Percentiles rank a stretch among this genome's conserved stretches.
Evolutionary conservation across 2,113 vertebrate species (phyloP).

Genomic region (Oncorhynchus masou): DNA sequence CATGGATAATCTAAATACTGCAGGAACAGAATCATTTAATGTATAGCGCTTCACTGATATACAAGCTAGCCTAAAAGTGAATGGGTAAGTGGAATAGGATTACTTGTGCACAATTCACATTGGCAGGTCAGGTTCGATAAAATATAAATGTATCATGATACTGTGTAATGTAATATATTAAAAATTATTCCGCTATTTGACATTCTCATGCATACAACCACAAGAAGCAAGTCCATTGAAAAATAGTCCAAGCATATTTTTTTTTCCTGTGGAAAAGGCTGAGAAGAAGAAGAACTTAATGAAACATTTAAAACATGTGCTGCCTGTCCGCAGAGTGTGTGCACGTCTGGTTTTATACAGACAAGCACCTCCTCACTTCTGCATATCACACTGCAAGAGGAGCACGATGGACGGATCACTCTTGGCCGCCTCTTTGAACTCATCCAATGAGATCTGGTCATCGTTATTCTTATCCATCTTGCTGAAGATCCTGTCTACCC

Average conservation of each 20-base stretch:
- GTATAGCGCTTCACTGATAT: slow-evolving; percentile 87
- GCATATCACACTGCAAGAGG: slow-evolving; percentile 99
- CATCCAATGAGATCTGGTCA: slow-evolving; percentile 97
- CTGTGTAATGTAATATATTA: slow-evolving; percentile 73
- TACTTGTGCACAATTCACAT: slow-evolving; percentile 88
- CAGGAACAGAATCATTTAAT: slow-evolving; percentile 77
- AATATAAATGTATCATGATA: slow-evolving; percentile 70
- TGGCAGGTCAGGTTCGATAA: slow-evolving; percentile 72
- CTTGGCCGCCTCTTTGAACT: slow-evolving; percentile 99
- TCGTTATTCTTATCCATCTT: slow-evolving; percentile 99
- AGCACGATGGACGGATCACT: slow-evolving; percentile 99
- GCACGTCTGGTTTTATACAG: slow-evolving; percentile 36
- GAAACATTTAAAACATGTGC: slow-evolving; percentile 89
- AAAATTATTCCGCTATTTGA: slow-evolving; percentile 97
- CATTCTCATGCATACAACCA: slow-evolving; percentile 99
- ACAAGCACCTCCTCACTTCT: slow-evolving; percentile 84
- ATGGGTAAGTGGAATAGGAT: slow-evolving; percentile 73
- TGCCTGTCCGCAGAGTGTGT: slow-evolving; percentile 84
- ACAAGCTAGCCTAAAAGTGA: slow-evolving; percentile 87
- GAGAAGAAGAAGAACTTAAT: slow-evolving; percentile 80
- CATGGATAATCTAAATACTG: slow-evolving; percentile 84
- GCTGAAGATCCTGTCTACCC: slow-evolving; percentile 99
- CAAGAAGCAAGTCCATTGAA: slow-evolving; percentile 99
- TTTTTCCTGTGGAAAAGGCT: slow-evolving; percentile 82
- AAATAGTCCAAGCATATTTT: slow-evolving; percentile 94